Evolutionary conservation across 2,113 vertebrate species (phyloP).

Genomic region (Monopterus albus): DNA sequence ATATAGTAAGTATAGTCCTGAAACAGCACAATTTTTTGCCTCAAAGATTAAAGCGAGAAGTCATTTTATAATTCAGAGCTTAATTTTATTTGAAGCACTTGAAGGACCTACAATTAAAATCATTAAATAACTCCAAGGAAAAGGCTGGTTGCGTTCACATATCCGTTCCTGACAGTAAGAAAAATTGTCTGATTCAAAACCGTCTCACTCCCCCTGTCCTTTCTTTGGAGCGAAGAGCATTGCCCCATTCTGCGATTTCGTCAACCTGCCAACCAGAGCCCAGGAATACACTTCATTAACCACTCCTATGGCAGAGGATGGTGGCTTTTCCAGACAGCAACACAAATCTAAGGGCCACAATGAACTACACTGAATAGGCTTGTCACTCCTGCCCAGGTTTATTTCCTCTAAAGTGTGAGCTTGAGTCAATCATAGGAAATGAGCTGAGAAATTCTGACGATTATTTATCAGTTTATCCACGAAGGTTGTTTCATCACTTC

Average conservation of each 20-base stretch:
- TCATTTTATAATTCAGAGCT: slow-evolving; percentile 41
- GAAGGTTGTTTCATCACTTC: slow-evolving; percentile 55
- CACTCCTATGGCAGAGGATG: slow-evolving; percentile 69
- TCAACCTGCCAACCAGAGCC: slow-evolving; percentile 72
- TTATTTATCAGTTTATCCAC: slow-evolving; percentile 73
- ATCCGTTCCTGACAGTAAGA: slow-evolving; percentile 58
- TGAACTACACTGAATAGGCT: slow-evolving; percentile 74
- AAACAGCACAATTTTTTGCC: slow-evolving; percentile 42
- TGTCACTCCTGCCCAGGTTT: slow-evolving; percentile 75
- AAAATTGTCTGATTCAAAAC: slow-evolving; percentile 56
- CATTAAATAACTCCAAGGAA: slow-evolving; percentile 66
- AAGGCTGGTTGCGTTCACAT: slow-evolving; percentile 59
- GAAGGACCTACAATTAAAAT: slow-evolving; percentile 61
- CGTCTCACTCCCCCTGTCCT: slow-evolving; percentile 49
- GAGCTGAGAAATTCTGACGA: slow-evolving; percentile 69
- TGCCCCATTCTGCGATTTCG: slow-evolving; percentile 56
- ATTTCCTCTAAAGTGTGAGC: slow-evolving; percentile 74
- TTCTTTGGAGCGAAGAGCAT: slow-evolving; percentile 48
- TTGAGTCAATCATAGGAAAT: slow-evolving; percentile 80
- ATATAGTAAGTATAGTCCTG: slow-evolving; percentile 7
- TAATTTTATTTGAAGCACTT: slow-evolving; percentile 27
- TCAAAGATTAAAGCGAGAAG: slow-evolving; percentile 33
- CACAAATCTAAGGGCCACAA: slow-evolving; percentile 72
- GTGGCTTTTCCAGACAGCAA: slow-evolving; percentile 71
- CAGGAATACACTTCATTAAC: slow-evolving; percentile 78